Conservation (phyloP, 2,113 vertebrate species). For the Notothenia rossii region DNA sequence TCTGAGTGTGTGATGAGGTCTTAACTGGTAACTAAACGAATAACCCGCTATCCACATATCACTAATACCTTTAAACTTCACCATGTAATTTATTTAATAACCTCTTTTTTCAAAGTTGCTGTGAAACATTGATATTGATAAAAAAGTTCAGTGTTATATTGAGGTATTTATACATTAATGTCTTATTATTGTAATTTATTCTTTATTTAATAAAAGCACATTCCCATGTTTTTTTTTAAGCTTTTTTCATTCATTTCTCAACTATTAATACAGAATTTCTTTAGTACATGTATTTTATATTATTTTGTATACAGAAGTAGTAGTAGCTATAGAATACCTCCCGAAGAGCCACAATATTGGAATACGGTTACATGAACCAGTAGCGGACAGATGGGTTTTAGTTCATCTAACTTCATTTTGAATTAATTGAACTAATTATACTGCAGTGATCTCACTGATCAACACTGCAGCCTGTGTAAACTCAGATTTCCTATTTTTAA, state of each 20-base stretch:
- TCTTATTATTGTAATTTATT: conserved; percentile 81
- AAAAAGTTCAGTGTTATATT: conserved; percentile 61
- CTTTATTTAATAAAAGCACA: conserved; percentile 81
- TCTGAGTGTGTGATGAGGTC: conserved; percentile 53
- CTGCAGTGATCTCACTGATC: no score
- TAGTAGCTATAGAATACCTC: neutral
- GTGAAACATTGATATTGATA: conserved; percentile 58
- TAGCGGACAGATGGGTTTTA: neutral
- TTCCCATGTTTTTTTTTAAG: conserved; percentile 53
- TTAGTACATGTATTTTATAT: neutral
- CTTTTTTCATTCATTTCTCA: conserved; percentile 29
- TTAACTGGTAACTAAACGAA: conserved; percentile 38
- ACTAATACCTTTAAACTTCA: no score
- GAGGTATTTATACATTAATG: conserved; percentile 73
- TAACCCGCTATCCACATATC: conserved; percentile 1
- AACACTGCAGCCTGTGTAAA: no score
- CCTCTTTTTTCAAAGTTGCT: conserved; percentile 59
- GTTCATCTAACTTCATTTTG: neutral
- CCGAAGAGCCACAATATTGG: neutral
- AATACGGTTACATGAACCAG: neutral
- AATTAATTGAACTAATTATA: no score
- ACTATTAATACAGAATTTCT: neutral
- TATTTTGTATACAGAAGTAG: neutral
- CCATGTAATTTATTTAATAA: conserved; percentile 46
- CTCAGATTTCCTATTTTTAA: no score